Conservation (phyloP, 2,888 invertebrate genomes). For the Blomia tropicalis region DNA sequence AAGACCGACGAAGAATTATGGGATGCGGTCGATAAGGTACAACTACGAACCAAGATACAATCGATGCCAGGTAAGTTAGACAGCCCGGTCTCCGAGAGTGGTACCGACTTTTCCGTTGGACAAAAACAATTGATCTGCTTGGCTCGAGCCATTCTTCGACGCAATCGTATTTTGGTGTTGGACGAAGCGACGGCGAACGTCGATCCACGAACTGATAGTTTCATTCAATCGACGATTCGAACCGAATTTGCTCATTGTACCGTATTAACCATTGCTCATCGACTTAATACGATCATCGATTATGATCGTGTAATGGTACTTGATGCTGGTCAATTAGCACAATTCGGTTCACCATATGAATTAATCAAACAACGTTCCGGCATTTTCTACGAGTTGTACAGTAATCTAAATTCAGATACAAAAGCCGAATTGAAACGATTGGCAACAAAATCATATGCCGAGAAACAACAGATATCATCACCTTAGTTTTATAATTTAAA, state of each 20-base stretch:
- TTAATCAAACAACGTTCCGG: constrained; percentile 35
- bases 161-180: constrained; percentile 64
- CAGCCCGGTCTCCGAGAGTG: constrained; percentile 14
- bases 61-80: constrained; percentile 64
- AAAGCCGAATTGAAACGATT: not conserved
- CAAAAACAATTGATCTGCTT: constrained; percentile 75
- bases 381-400: constrained; percentile 35
- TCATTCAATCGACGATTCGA: constrained; percentile 69
- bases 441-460: not conserved
- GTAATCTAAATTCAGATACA: not conserved
- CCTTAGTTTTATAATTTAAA: not conserved
- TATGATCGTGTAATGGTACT: constrained; percentile 48
- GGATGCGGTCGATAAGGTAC: constrained; percentile 65
- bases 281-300: too few species aligned
- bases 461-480: not conserved
- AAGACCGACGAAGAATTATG: constrained; percentile 61
- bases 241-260: constrained; percentile 56
- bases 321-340: constrained; percentile 58
- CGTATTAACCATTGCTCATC: constrained; percentile 29
- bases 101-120: constrained; percentile 39
- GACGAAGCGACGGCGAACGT: constrained; percentile 57
- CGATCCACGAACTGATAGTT: constrained; percentile 46
- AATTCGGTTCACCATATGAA: constrained; percentile 58
- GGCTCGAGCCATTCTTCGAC: constrained; percentile 66
- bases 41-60: constrained; percentile 51